phyloP scores from a whole-genome alignment of 2,113 vertebrate genomes.

The Falcunculus frontatus region DNA sequence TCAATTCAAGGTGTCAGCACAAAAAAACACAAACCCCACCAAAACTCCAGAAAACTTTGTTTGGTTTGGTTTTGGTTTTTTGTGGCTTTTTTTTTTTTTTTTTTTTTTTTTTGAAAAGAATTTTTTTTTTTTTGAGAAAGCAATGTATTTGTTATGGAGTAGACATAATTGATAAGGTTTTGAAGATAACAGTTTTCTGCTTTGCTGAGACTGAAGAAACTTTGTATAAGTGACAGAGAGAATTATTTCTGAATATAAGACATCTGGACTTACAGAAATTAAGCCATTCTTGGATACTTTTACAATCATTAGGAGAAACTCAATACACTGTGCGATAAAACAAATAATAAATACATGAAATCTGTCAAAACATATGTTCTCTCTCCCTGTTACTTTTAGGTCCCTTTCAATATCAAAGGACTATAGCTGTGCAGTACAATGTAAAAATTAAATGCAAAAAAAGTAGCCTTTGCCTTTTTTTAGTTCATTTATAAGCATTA shows the following conservation, averaged over 20 bases:
- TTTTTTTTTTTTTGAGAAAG: neutral
- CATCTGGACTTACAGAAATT: neutral
- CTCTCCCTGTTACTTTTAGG: neutral
- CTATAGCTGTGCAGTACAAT: neutral
- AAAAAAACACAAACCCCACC: neutral
- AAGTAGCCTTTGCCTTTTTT: accelerated
- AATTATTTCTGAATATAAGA: neutral
- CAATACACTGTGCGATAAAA: neutral
- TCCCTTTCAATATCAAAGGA: neutral
- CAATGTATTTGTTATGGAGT: neutral
- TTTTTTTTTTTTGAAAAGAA: neutral
- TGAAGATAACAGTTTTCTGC: neutral
- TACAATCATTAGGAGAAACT: neutral
- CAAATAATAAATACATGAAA: neutral
- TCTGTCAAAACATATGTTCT: neutral
- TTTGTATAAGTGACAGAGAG: neutral
- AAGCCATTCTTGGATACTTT: neutral
- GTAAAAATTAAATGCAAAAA: neutral
- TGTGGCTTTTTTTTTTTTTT: neutral
- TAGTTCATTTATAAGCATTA: neutral
- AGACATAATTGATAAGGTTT: neutral
- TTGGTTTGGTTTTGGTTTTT: neutral
- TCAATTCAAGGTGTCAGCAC: neutral
- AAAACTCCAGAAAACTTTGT: neutral
- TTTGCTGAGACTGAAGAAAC: neutral